Percentiles rank a stretch among this genome's conserved stretches.
Evolutionary conservation across 2,888 invertebrate species (phyloP).

Genomic region (Melangyna quadrimaculata): DNA sequence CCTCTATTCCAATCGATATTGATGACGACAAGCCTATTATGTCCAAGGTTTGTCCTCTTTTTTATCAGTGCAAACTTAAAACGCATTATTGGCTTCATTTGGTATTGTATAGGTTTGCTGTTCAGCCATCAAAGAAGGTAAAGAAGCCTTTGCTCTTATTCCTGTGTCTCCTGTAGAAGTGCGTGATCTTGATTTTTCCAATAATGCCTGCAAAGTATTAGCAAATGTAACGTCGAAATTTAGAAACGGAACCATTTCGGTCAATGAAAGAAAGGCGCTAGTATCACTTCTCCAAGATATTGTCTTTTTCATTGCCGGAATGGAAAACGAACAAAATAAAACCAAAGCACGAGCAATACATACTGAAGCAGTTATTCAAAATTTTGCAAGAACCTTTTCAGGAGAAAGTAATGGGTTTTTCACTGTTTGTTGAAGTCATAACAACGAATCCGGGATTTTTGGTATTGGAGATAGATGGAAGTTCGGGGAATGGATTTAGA

Average conservation of each 20-base stretch:
- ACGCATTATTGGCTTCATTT: neutral
- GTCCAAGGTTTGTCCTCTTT: slow-evolving; percentile 88
- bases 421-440: no score
- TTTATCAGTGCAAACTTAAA: neutral
- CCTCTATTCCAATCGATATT: slow-evolving; percentile 96
- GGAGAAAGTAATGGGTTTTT: no score
- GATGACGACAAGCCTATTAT: slow-evolving; percentile 98
- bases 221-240: slow-evolving; percentile 90
- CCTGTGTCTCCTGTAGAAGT: slow-evolving; percentile 99
- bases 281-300: slow-evolving; percentile 93
- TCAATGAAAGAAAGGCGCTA: slow-evolving; percentile 92
- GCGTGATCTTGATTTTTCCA: slow-evolving; percentile 98
- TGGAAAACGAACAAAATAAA: slow-evolving; percentile 97
- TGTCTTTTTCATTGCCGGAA: slow-evolving; percentile 97
- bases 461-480: no score
- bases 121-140: slow-evolving; percentile 96
- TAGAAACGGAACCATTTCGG: slow-evolving; percentile 93
- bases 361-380: slow-evolving; percentile 94
- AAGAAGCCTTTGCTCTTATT: slow-evolving; percentile 98
- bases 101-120: slow-evolving; percentile 89
- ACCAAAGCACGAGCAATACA: slow-evolving; percentile 98
- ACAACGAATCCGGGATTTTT: no score
- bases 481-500: no score
- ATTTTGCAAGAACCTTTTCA: slow-evolving; percentile 88
- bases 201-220: slow-evolving; percentile 98